These are phyloP conservation scores for Sebastes taczanowskii DNA, from an alignment of 2,797 vertebrate genomes.

Conservation along the genomic window DNA sequence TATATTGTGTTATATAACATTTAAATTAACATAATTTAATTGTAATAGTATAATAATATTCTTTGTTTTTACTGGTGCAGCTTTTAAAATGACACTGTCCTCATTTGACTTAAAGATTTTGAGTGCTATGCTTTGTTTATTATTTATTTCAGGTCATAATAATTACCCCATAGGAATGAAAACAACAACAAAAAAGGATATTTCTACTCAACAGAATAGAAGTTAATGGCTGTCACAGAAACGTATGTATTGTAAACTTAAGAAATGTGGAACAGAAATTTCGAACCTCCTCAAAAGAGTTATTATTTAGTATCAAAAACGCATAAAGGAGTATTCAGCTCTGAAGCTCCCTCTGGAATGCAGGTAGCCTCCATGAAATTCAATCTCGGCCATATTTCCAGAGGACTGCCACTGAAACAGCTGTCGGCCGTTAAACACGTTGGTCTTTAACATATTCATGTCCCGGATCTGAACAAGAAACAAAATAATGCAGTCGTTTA, in stretches of 20 bases:
- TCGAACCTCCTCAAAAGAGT: background rate
- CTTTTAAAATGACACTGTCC: background rate
- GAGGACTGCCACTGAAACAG: conserved; percentile 91
- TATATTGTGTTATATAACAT: conserved; percentile 39
- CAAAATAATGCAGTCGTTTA: background rate
- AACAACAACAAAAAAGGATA: background rate
- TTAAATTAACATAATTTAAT: conserved; percentile 8
- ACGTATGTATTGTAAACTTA: background rate
- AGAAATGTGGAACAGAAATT: conserved; percentile 11
- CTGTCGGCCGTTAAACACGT: conserved; percentile 85
- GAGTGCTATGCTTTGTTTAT: conserved; percentile 33
- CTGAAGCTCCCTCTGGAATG: conserved; percentile 81
- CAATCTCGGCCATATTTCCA: conserved; percentile 92
- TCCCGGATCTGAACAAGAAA: conserved; percentile 87
- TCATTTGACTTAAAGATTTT: conserved; percentile 26
- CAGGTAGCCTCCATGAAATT: conserved; percentile 90
- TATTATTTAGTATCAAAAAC: conserved; percentile 29
- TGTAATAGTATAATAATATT: background rate
- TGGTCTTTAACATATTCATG: conserved; percentile 85
- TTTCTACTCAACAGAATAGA: conserved; percentile 15
- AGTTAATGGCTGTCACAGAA: conserved; percentile 12
- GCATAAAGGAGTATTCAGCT: conserved; percentile 86
- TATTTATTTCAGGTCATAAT: conserved; percentile 44
- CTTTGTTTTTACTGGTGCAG: conserved; percentile 21
- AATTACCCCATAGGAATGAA: conserved; percentile 6